Percentiles rank a stretch among this genome's conserved stretches.
Evolutionary conservation across 2,797 vertebrate genomes (phyloP).

Genomic region (Pseudochirops corinnae): DNA sequence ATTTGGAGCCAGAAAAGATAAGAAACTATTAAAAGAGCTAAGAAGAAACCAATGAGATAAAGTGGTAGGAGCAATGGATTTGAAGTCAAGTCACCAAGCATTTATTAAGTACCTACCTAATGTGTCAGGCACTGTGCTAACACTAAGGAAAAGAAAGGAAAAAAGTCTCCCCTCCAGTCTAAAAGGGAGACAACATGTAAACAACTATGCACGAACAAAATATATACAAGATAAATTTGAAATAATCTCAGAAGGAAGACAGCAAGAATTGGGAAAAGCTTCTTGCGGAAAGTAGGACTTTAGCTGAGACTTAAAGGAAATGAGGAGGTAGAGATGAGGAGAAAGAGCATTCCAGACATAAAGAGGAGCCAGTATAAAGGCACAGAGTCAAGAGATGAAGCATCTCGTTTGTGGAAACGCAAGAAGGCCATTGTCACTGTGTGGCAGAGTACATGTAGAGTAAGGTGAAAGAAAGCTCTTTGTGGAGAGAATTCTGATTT

Average conservation of each 20-base stretch:
- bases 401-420: not conserved
- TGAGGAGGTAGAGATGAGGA: not conserved
- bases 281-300: not conserved
- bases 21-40: not conserved
- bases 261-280: not conserved
- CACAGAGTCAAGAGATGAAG: not conserved
- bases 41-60: not conserved
- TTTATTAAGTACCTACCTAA: not conserved
- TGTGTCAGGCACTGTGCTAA: not conserved
- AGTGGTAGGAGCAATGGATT: not conserved
- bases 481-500: too few relatives aligned
- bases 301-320: not conserved
- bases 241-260: not conserved
- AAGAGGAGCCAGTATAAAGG: not conserved
- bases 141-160: not conserved
- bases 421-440: not conserved
- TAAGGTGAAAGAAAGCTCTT: not conserved
- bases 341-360: not conserved
- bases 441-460: not conserved
- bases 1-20: not conserved
- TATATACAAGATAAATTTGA: not conserved
- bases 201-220: not conserved
- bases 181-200: not conserved
- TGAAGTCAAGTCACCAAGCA: not conserved
- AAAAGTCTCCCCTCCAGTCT: not conserved